These are phyloP conservation scores for Apostichopus parvimensis DNA, from an alignment of 35 echinoderm and acorn worm genomes.

Conservation along the genomic window DNA sequence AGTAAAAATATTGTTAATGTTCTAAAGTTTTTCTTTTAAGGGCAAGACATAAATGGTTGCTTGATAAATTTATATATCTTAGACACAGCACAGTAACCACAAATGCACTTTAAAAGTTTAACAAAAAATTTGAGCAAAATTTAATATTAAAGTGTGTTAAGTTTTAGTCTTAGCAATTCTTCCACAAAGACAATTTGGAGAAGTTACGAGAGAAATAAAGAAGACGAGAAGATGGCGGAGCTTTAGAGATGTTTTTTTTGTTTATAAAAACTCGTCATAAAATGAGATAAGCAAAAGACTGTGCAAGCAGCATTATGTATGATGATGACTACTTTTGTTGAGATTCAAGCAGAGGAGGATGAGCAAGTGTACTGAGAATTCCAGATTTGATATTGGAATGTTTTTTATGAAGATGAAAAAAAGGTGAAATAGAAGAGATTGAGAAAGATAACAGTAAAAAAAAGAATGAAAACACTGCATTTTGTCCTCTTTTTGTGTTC, in stretches of 20 bases:
- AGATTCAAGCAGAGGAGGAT: constrained; percentile 2
- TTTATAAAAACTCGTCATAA: not conserved
- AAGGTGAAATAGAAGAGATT: not conserved
- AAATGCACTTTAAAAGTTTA: constrained; percentile 38
- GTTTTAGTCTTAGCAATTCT: constrained; percentile 43
- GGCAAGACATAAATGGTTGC: constrained; percentile 38
- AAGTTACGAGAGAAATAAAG: not conserved
- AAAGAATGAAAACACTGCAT: no score
- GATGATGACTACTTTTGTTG: constrained; percentile 14
- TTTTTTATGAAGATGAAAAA: constrained; percentile 27
- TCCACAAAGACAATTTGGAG: constrained; percentile 1
- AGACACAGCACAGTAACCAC: constrained; percentile 52
- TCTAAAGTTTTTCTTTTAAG: not conserved
- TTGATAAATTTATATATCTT: constrained; percentile 33
- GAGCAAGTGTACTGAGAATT: constrained; percentile 34
- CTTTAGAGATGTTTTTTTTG: not conserved
- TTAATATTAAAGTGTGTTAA: constrained; percentile 37
- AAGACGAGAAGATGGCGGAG: not conserved
- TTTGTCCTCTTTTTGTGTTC: no score
- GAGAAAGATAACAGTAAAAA: constrained; percentile 36
- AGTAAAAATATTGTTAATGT: not conserved
- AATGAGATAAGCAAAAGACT: not conserved
- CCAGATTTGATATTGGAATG: constrained; percentile 21
- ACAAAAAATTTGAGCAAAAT: constrained; percentile 17
- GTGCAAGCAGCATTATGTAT: constrained; percentile 36